Percentiles rank a stretch among this genome's conserved stretches.
Conservation (phyloP, 2,888 invertebrate genomes). For the Ischnus inquisitorius region DNA sequence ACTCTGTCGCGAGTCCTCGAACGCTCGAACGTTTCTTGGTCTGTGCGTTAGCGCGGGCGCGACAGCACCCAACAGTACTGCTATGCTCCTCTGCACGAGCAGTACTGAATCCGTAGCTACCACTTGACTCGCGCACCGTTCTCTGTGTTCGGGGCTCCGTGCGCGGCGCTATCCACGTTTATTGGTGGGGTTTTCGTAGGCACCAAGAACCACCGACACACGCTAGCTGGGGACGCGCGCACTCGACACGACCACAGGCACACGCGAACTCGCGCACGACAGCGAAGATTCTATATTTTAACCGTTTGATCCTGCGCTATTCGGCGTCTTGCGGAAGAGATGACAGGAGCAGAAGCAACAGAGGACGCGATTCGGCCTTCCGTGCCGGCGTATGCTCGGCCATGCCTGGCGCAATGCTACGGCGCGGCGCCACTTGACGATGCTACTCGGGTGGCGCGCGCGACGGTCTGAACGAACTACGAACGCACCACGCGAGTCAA, state of each 20-base stretch:
- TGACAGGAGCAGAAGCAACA: constrained; percentile 39
- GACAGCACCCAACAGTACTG: constrained; percentile 55
- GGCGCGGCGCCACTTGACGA: constrained; percentile 8
- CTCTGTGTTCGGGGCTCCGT: background rate
- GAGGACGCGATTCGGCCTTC: constrained; percentile 54
- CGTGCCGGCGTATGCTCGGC: constrained; percentile 62
- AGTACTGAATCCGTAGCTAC: constrained; percentile 45
- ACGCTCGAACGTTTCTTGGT: constrained; percentile 35
- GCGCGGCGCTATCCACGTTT: background rate
- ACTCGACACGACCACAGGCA: constrained; percentile 7
- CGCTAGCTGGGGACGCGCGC: constrained; percentile 32
- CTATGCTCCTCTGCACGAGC: constrained; percentile 57
- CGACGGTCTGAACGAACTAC: background rate
- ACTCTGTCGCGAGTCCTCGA: background rate
- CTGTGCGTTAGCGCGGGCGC: constrained; percentile 49
- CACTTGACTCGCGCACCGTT: constrained; percentile 3
- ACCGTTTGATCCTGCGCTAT: constrained; percentile 47
- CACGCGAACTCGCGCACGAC: constrained; percentile 14
- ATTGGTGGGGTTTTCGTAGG: constrained; percentile 10
- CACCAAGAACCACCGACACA: constrained; percentile 16
- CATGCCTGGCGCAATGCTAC: background rate
- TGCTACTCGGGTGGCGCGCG: background rate
- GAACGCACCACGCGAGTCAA: too few relatives aligned
- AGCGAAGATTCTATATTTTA: background rate
- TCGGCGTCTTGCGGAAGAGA: constrained; percentile 23